These are phyloP conservation scores for Salarias fasciatus DNA, from an alignment of 2,797 vertebrate species.

Conservation along the genomic window DNA sequence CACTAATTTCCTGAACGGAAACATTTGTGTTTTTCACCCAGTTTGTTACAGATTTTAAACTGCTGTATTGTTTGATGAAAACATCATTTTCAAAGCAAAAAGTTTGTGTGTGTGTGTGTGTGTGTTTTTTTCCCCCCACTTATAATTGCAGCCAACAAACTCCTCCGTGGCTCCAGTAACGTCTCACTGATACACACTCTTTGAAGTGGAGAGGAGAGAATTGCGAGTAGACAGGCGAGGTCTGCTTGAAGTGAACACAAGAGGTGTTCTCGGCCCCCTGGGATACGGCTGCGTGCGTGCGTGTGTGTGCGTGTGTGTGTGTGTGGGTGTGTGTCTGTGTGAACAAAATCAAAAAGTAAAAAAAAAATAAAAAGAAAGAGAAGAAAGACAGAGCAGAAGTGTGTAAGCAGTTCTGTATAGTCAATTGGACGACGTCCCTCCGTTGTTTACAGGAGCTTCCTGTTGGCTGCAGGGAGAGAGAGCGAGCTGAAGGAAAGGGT, in stretches of 20 bases:
- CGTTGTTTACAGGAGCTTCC: too few species aligned
- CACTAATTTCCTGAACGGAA: not conserved
- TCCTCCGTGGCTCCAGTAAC: slow-evolving; percentile 21
- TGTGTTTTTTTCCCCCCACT: not conserved
- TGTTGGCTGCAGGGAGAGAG: too few species aligned
- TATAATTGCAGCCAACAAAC: slow-evolving; percentile 51
- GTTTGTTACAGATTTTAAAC: slow-evolving; percentile 13
- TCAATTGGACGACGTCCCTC: not conserved
- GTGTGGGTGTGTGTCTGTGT: not conserved
- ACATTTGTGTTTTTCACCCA: not conserved
- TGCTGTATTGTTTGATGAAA: slow-evolving; percentile 25
- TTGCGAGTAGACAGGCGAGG: slow-evolving; percentile 47
- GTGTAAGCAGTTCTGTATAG: not conserved
- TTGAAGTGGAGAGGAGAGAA: slow-evolving; percentile 60
- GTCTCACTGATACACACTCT: slow-evolving; percentile 48
- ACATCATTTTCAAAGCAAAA: slow-evolving; percentile 29
- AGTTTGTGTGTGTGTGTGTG: too few species aligned
- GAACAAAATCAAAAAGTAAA: not conserved
- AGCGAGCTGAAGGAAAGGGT: too few species aligned
- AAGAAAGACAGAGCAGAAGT: not conserved
- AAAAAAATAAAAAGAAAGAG: not conserved
- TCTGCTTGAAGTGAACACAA: slow-evolving; percentile 47
- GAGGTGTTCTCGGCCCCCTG: slow-evolving; percentile 44
- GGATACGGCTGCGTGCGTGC: slow-evolving; percentile 36
- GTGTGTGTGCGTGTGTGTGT: too few species aligned